phyloP scores from a whole-genome alignment of 2,888 invertebrate species.

The Dioctria linearis region DNA sequence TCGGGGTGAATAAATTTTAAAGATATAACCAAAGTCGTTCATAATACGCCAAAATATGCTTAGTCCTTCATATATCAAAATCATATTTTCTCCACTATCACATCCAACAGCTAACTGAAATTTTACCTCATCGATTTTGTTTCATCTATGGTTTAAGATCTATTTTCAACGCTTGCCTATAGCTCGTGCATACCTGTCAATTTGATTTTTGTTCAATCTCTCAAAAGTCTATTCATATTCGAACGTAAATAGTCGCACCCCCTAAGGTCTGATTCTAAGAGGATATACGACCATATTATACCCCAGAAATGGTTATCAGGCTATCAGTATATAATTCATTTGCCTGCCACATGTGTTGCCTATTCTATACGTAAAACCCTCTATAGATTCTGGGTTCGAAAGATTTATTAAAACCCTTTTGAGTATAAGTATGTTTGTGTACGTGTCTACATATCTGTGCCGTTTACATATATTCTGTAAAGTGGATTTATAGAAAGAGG shows the following conservation, averaged over 20 bases:
- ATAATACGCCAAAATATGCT: slow-evolving; percentile 3
- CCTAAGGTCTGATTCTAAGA: background rate
- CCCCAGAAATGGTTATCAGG: background rate
- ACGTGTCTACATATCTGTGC: too few species aligned
- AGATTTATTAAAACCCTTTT: too few species aligned
- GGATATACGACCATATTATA: background rate
- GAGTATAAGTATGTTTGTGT: too few species aligned
- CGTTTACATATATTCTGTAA: too few species aligned
- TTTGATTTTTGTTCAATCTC: slow-evolving; percentile 33
- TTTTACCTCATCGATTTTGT: background rate
- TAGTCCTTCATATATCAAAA: slow-evolving; percentile 21
- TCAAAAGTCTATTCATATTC: slow-evolving; percentile 37
- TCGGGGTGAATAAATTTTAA: background rate
- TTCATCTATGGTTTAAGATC: background rate
- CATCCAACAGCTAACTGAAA: background rate
- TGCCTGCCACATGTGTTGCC: background rate
- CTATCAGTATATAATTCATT: slow-evolving; percentile 1
- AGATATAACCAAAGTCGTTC: background rate
- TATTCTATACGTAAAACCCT: background rate
- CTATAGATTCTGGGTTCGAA: too few species aligned
- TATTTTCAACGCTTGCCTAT: background rate
- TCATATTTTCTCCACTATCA: background rate
- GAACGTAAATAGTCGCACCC: slow-evolving; percentile 10
- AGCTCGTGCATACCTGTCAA: slow-evolving; percentile 19
- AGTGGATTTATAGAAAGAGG: too few species aligned